Evolutionary conservation across 2,888 invertebrate genomes (phyloP).

Genomic region (Ichneumoninae sp.): DNA sequence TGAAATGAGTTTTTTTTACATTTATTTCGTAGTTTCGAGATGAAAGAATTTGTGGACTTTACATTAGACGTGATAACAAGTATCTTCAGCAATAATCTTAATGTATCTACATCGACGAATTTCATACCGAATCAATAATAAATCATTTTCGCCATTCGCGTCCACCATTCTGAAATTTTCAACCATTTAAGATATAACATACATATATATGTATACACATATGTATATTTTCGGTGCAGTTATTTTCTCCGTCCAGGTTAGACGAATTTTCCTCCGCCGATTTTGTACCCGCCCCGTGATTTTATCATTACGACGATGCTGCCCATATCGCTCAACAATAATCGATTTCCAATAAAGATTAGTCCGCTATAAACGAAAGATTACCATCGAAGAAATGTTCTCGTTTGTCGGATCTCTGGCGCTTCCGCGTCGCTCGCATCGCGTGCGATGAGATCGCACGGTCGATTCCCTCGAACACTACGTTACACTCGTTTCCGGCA

Average conservation of each 20-base stretch:
- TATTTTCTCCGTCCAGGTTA: background rate
- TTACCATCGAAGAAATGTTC: slow-evolving; percentile 5
- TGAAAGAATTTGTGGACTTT: background rate
- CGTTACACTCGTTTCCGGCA: slow-evolving; percentile 3
- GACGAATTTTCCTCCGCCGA: background rate
- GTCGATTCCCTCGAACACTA: background rate
- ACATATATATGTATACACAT: too few relatives aligned
- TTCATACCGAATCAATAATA: too few relatives aligned
- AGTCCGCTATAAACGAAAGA: background rate
- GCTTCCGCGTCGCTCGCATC: background rate
- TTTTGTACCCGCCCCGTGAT: background rate
- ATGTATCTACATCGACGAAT: too few relatives aligned
- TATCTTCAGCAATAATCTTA: background rate
- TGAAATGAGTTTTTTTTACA: slow-evolving; percentile 3
- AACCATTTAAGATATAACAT: too few relatives aligned
- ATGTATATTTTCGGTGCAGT: background rate
- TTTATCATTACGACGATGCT: background rate
- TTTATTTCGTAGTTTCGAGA: background rate
- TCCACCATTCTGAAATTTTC: too few relatives aligned
- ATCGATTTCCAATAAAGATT: slow-evolving; percentile 8
- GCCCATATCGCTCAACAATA: background rate
- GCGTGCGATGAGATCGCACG: background rate
- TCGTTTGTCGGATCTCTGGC: background rate
- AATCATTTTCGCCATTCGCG: too few relatives aligned
- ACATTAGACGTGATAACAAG: background rate